These are phyloP conservation scores for Anthonomus grandis DNA, from an alignment of 1,140 invertebrate genomes.

Conservation along the genomic window DNA sequence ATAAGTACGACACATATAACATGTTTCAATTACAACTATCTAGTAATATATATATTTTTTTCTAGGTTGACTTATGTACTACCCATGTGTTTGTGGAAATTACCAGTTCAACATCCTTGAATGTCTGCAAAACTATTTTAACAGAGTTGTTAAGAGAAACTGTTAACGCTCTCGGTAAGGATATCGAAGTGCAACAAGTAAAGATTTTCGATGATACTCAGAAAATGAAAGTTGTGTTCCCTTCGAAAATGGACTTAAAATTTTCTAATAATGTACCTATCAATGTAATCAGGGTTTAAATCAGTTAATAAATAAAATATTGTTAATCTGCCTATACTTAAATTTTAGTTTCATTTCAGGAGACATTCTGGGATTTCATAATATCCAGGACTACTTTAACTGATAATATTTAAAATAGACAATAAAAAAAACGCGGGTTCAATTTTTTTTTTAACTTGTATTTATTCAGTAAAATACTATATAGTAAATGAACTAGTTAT, in stretches of 20 bases:
- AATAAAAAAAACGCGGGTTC: no score
- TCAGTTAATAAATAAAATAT: no score
- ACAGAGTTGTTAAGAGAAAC: slow-evolving; percentile 64
- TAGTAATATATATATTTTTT: slow-evolving; percentile 4
- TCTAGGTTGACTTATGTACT: slow-evolving; percentile 60
- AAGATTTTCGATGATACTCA: slow-evolving; percentile 67
- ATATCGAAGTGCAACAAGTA: slow-evolving; percentile 63
- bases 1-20: no score
- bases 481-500: no score
- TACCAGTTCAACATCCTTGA: slow-evolving; percentile 64
- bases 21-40: no score
- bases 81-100: slow-evolving; percentile 74
- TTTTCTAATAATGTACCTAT: slow-evolving; percentile 48
- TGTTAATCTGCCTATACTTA: no score
- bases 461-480: no score
- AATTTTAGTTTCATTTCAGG: no score
- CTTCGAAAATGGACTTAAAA: slow-evolving; percentile 68
- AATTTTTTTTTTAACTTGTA: no score
- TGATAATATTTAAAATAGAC: no score
- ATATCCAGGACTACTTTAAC: no score
- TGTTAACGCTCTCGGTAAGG: slow-evolving; percentile 53
- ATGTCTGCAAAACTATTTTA: slow-evolving; percentile 66
- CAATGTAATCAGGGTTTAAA: slow-evolving; percentile 34
- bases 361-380: no score
- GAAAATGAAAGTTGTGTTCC: slow-evolving; percentile 69